Evolutionary conservation across 2,888 invertebrate species (phyloP).

Genomic region (Melieria omissa): DNA sequence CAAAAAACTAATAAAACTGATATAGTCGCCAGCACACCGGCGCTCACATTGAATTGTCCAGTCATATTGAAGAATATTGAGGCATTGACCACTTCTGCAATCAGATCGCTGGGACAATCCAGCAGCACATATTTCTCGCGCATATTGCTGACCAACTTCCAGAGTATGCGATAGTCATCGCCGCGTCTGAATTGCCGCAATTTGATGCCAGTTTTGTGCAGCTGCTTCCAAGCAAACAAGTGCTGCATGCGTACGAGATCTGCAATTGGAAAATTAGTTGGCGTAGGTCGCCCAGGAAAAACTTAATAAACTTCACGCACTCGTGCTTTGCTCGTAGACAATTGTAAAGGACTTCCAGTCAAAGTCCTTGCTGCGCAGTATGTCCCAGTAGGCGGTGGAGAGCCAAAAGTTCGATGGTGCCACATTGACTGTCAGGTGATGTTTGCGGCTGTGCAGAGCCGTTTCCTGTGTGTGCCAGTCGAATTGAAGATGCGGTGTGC

Average conservation of each 20-base stretch:
- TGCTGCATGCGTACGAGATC: slow-evolving; percentile 79
- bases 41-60: slow-evolving; percentile 59
- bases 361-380: slow-evolving; percentile 73
- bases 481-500: slow-evolving; percentile 74
- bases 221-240: slow-evolving; percentile 77
- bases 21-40: background rate
- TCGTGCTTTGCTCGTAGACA: slow-evolving; percentile 84
- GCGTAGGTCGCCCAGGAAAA: background rate
- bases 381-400: slow-evolving; percentile 77
- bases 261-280: slow-evolving; percentile 33
- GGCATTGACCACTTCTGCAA: slow-evolving; percentile 72
- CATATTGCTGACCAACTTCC: slow-evolving; percentile 72
- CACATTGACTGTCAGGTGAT: slow-evolving; percentile 75
- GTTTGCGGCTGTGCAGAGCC: slow-evolving; percentile 60
- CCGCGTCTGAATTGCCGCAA: slow-evolving; percentile 72
- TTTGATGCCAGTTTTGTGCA: slow-evolving; percentile 75
- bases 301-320: slow-evolving; percentile 61
- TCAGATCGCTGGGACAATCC: slow-evolving; percentile 77
- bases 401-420: slow-evolving; percentile 76
- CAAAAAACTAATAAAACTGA: background rate
- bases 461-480: slow-evolving; percentile 71
- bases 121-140: slow-evolving; percentile 79
- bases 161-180: slow-evolving; percentile 60
- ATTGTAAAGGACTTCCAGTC: slow-evolving; percentile 85
- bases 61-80: slow-evolving; percentile 63